Conservation (phyloP, 1,140 invertebrate genomes). For the Gryllus bimaculatus region DNA sequence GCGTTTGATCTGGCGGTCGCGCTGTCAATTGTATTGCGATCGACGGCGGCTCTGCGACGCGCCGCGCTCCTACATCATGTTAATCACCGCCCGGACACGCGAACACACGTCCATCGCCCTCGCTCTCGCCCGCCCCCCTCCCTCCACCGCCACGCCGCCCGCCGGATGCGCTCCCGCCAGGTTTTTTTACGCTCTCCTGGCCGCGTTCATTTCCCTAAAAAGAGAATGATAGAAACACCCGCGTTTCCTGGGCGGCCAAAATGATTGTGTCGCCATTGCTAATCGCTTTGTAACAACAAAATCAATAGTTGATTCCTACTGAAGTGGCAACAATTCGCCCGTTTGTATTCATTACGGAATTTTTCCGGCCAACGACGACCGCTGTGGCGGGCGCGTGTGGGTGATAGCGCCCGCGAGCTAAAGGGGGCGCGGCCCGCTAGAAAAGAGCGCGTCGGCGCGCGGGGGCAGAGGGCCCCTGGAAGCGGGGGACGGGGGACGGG, state of each 20-base stretch:
- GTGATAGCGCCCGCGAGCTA: too few relatives aligned
- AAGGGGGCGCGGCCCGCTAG: neutral
- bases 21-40: neutral
- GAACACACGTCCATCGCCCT: neutral
- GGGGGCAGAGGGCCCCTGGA: neutral
- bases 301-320: slow-evolving; percentile 1
- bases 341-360: neutral
- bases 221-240: neutral
- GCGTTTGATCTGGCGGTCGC: neutral
- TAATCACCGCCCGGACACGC: neutral
- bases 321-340: neutral
- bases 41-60: neutral
- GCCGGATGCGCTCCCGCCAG: too few relatives aligned
- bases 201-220: neutral
- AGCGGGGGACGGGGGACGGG: neutral
- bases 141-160: neutral
- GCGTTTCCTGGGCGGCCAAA: neutral
- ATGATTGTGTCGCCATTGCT: neutral
- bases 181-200: neutral
- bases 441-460: neutral
- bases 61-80: neutral
- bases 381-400: neutral
- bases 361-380: neutral
- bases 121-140: too few relatives aligned
- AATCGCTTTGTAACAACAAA: slow-evolving; percentile 5